Percentiles rank a stretch among this genome's conserved stretches.
Conservation (phyloP, 2,797 vertebrate species). For the Eulemur rubriventer region DNA sequence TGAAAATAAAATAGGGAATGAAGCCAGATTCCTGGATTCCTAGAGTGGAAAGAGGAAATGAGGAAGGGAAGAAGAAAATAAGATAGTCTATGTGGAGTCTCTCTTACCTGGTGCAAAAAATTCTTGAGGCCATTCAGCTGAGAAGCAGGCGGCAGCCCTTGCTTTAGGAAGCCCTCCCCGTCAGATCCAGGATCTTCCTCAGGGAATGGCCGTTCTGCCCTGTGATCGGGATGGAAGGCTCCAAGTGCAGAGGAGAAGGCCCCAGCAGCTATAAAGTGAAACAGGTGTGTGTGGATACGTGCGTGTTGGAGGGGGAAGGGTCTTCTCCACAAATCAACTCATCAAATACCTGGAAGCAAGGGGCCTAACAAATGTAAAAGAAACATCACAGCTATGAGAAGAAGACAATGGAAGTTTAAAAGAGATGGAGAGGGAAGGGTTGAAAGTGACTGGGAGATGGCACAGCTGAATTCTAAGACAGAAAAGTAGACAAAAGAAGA, state of each 20-base stretch:
- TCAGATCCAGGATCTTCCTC: conserved; percentile 63
- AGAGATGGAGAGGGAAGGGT: neutral
- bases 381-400: neutral
- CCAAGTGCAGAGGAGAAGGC: conserved; percentile 1
- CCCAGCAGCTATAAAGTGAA: neutral
- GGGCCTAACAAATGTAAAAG: neutral
- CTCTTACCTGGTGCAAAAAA: conserved; percentile 80
- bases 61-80: neutral
- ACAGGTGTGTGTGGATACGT: neutral
- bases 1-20: neutral
- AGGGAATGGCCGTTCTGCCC: conserved; percentile 75
- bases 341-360: neutral
- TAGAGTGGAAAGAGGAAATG: neutral
- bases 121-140: conserved; percentile 75
- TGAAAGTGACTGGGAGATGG: neutral
- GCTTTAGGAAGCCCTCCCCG: conserved; percentile 54
- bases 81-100: neutral
- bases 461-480: conserved; percentile 30
- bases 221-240: conserved; percentile 60
- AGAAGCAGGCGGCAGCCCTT: neutral
- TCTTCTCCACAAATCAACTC: neutral
- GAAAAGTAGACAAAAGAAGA: conserved; percentile 5
- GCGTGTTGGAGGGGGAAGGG: no score
- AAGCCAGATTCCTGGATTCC: neutral
- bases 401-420: neutral